Percentiles rank a stretch among this genome's conserved stretches.
Conservation (phyloP, 2,888 invertebrate species). For the Synanthedon formicaeformis region DNA sequence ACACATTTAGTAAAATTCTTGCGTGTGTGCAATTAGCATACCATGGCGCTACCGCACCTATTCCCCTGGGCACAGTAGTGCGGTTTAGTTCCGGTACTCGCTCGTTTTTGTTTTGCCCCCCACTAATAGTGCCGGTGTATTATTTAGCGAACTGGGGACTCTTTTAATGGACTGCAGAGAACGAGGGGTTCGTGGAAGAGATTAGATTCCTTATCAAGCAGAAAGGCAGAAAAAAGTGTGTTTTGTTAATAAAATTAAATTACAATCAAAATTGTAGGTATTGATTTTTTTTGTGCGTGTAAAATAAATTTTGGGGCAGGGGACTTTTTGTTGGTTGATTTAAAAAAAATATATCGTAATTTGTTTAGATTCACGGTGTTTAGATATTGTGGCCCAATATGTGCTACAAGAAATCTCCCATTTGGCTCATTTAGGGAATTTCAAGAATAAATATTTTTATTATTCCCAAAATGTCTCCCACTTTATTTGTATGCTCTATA, state of each 20-base stretch:
- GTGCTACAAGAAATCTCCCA: too few species aligned
- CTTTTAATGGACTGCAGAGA: constrained; percentile 56
- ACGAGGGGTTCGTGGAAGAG: constrained; percentile 43
- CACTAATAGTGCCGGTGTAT: constrained; percentile 50
- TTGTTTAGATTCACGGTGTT: too few species aligned
- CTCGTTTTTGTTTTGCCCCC: constrained; percentile 52
- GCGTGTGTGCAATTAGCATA: constrained; percentile 17
- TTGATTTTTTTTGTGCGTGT: constrained; percentile 12
- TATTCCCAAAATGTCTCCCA: too few species aligned
- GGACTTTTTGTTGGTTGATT: too few species aligned
- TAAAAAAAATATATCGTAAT: too few species aligned
- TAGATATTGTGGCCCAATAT: too few species aligned
- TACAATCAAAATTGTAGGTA: constrained; percentile 22
- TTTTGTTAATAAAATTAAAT: constrained; percentile 6
- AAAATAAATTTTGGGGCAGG: not conserved
- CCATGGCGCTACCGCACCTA: constrained; percentile 28
- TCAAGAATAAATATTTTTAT: too few species aligned
- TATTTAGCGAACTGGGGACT: constrained; percentile 62
- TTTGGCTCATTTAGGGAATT: too few species aligned
- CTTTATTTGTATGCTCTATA: too few species aligned
- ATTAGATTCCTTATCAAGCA: constrained; percentile 64
- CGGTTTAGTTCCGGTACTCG: constrained; percentile 63
- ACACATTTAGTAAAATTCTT: too few species aligned
- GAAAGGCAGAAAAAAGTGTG: constrained; percentile 28
- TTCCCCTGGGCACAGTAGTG: constrained; percentile 52